Base-by-base conservation (phyloP, 2,113 vertebrate species). In the Ramphastos sulfuratus region DNA sequence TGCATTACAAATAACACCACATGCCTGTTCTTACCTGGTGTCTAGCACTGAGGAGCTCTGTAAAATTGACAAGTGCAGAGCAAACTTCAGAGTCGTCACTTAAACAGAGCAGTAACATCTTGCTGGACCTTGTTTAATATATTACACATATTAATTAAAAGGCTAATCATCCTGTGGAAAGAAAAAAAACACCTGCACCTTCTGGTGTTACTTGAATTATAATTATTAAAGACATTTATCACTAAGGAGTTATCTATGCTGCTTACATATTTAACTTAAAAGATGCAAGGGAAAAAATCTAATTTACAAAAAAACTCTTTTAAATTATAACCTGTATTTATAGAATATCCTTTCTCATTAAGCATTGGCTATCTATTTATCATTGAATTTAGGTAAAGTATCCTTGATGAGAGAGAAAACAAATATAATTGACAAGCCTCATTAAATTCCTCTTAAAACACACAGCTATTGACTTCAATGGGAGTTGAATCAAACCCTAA, bases 391-490 rank as follows among this genome's bases (percentile, higher is more conserved):
- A 92, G 42, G 79, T 76, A 87, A 63, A 63, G 60, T 55, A 71
- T 52, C 30, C 64, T 90, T 90, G 79, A 91, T 94, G 77, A 95
- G 23, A 90, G 46, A 83, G 75, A 80, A 56, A 91, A 91, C 83
- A 92, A 86, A 87, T 67, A 55, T 93, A 96, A 93, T 89, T 77
- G 90, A 93, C 79, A 91, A 88, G 61, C 37, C 80, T 88, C 87
- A 91, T 94, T 96, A 96, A 93, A 78, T 88, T 86, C 28, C 33
- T 75, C 80, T 92, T 91, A 90, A 92, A 93, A 81, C 88, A 75
- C n/a, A n/a, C 4, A 90, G 31, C 69, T 93, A 10, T 33, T 39
- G 87, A 93, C 80, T 88, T 90, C 93, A 96, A 46, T 94, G 90
- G 61, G 61, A 92, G 58, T 52, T 83, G 85, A 92, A 93, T 74